Evolutionary conservation across 2,797 vertebrate species (phyloP), one percentile per base, ranked within the genome.

Genomic region (Epinephelus malabaricus): DNA sequence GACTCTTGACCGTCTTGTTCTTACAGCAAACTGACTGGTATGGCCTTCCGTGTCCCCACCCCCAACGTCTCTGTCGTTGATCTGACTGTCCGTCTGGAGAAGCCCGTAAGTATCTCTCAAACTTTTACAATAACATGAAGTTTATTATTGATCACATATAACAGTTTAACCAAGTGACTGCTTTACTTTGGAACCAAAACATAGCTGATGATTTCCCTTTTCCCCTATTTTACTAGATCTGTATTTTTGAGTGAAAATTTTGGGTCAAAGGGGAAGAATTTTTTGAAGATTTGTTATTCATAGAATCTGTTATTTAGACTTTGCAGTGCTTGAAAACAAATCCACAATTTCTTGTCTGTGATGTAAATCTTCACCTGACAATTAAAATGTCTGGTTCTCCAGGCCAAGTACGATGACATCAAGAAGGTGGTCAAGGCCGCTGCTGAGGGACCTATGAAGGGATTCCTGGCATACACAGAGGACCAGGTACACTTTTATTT

Each of bases 1-100:
- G 25, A 67, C 55, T 61, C 23, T 25, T 19, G 7, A 13, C 3
- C 2, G 3, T 66, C 5, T 66, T 50, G 27, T 67, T 55, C 7
- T 54, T 13, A 11, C 86, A 98, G 97, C 77, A 98, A 98, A 87
- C 94, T 97, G 63, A 98, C 97, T 12, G 97, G 97, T 79, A 98
- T 98, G 97, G 97, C 97, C 79, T 98, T 98, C 96, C 96, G 97
- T 72, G 97, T 98, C 73, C 97, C 97, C 69, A 97, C 96, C 55
- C 96, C 96, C 81, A 98, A 98, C 0, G 97, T 98, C 58, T 98
- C 97, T 0, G 97, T 98, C 0, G 97, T 98, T 84, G 97, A 98
- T 83, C 92, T 98, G 91, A 98, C 97, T 1, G 97, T 96, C 88
- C 96, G 97, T 47, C 93, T 98, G 92, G 95, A 96, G 81, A 98